Conservation (phyloP, 2,113 vertebrate species). For the Tamias sibiricus region DNA sequence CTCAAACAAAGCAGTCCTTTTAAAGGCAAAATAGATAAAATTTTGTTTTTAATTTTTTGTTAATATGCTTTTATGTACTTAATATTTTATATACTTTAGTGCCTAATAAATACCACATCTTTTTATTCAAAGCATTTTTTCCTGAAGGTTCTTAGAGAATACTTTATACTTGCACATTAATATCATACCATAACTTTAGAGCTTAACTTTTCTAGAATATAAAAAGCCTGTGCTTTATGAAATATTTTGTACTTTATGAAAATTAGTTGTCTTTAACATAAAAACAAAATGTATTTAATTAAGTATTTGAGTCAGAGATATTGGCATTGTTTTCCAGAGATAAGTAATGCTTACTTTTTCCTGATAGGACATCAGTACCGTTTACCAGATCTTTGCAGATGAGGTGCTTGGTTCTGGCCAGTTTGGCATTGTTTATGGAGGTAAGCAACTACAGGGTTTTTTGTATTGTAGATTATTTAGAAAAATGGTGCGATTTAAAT, state of each 20-base stretch:
- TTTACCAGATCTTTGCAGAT: constrained; percentile 99
- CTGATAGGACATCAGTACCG: constrained; percentile 96
- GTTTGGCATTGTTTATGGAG: constrained; percentile 99
- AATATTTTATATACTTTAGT: neutral
- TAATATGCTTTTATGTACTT: constrained; percentile 28
- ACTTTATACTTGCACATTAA: constrained; percentile 1
- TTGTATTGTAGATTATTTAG: neutral
- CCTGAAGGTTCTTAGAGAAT: neutral
- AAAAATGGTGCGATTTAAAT: neutral
- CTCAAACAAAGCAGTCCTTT: constrained; percentile 12
- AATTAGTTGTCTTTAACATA: constrained; percentile 19
- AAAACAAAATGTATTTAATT: constrained; percentile 32
- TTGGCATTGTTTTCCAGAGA: neutral
- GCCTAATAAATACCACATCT: neutral
- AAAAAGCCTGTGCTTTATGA: constrained; percentile 18
- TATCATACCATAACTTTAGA: neutral
- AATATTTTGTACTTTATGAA: constrained; percentile 34
- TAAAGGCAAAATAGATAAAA: constrained; percentile 28
- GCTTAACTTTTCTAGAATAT: neutral
- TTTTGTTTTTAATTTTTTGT: neutral
- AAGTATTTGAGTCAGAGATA: constrained; percentile 3
- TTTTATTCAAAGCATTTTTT: neutral
- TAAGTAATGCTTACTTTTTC: constrained; percentile 63
- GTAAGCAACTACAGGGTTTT: constrained; percentile 83
- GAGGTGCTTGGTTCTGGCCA: constrained; percentile 99